phyloP scores from a whole-genome alignment of 1,140 invertebrate genomes.

The Macrosteles quadrilineatus region DNA sequence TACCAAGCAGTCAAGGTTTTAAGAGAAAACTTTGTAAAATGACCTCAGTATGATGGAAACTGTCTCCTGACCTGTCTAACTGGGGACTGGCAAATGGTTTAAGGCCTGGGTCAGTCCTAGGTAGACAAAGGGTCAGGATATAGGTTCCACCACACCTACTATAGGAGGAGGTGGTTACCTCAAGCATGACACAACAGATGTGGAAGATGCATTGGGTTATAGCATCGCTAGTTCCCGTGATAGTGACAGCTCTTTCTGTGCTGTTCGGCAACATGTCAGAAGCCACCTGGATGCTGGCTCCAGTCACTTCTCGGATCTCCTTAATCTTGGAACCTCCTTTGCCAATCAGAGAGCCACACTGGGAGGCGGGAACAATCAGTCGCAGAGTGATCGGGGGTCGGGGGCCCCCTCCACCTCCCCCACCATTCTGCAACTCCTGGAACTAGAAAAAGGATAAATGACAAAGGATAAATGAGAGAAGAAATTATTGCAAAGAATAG shows the following conservation, averaged over 20 bases:
- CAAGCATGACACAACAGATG: slow-evolving; percentile 99
- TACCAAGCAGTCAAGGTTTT: too few species aligned
- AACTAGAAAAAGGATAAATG: slow-evolving; percentile 57
- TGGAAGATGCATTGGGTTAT: slow-evolving; percentile 99
- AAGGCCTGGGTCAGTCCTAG: too few species aligned
- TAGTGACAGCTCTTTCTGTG: slow-evolving; percentile 98
- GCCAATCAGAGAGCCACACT: slow-evolving; percentile 98
- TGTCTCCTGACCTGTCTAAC: too few species aligned
- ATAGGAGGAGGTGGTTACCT: slow-evolving; percentile 79
- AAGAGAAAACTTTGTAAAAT: too few species aligned
- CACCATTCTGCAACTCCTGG: slow-evolving; percentile 67
- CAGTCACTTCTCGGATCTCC: slow-evolving; percentile 89
- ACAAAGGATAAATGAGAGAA: too few species aligned
- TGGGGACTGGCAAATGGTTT: too few species aligned
- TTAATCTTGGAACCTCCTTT: slow-evolving; percentile 95
- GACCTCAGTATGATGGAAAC: too few species aligned
- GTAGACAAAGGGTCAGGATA: too few species aligned
- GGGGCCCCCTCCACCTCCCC: slow-evolving; percentile 65
- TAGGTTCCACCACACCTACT: too few species aligned
- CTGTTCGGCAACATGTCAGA: slow-evolving; percentile 99
- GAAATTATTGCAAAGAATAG: too few species aligned
- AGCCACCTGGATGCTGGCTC: slow-evolving; percentile 92
- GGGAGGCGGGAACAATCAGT: slow-evolving; percentile 97
- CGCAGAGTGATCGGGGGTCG: slow-evolving; percentile 87
- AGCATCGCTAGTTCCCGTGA: slow-evolving; percentile 95